Evolutionary conservation across 1,140 invertebrate genomes (phyloP), one percentile per base, ranked within the genome.

Genomic region (Orchesella cincta): DNA sequence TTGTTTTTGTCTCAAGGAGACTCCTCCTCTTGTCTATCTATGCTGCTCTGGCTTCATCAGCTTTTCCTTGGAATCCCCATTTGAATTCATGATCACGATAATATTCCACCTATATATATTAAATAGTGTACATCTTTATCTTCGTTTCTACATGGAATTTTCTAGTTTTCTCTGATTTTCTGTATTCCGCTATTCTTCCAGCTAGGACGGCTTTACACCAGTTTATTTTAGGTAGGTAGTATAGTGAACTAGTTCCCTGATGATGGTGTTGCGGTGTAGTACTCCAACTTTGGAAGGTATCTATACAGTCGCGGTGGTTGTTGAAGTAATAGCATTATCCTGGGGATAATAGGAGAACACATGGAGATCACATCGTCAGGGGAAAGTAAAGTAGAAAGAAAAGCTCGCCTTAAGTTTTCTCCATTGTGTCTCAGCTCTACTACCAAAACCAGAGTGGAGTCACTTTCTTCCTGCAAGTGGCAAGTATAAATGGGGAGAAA

Each of bases 301-400:
- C 8, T 46, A 20, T 46, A 46, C 39, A n/a, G n/a, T n/a, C n/a
- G n/a, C n/a, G n/a, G n/a, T n/a, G n/a, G n/a, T 46, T 46, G 5
- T 18, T 46, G 39, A 57, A 57, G 52, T 67, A 67, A 67, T 67
- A 29, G 26, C 23, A 67, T 67, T 67, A 67, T 67, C 62, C 62
- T 1, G 62, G n/a, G 62, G 62, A 67, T 33, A 67, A 67, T 67
- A 67, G 62, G 29, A 3, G 31, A 67, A 33, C 62, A 67, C 62
- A 67, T 67, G 31, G 62, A 33, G 62, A 67, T 67, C 62, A 67
- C 3, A 31, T 67, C 62, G 12, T 67, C 23, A 31, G 8, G 62
- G 8, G 54, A 62, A 62, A 62, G 16, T 62, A 62, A 62, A 62
- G 54, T 14, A 28, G 23, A 62, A 46, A 46, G 39, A 20, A 46